Evolutionary conservation across 2,888 invertebrate genomes (phyloP), one percentile per base, ranked within the genome.

Genomic region (Drosophila antonietae): DNA sequence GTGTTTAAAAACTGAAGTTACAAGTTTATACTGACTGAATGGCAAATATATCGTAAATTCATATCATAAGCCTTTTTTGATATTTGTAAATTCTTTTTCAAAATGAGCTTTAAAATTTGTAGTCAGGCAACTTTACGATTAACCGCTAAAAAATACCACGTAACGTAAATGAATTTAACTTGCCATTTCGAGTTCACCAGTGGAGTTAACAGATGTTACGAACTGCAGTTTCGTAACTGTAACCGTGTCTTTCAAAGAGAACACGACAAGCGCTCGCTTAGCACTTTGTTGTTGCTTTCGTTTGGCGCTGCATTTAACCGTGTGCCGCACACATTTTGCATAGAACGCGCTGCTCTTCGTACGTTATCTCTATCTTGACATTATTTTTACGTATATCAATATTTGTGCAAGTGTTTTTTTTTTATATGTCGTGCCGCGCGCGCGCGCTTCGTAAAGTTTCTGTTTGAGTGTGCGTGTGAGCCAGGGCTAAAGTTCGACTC

Each of bases 321-420:
- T 65, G 63, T 44, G 67, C 66, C 70, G 78, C 68, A 73, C 74
- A 52, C 71, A 70, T 65, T 76, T 76, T 59, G 77, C 77, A 79
- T 67, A 75, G 75, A 79, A 77, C 75, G 79, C 70, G 66, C 58
- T 56, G 47, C 52, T 51, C 51, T 53, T 47, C 51, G 56, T 49
- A 53, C 59, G 56, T 47, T 59, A 62, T 59, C 56, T 75, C 46
- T 72, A 57, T 20, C 20, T 73, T 66, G 56, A 63, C 65, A 58
- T 60, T 78, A 49, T 58, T 63, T 49, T 58, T 46, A 37, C 31
- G 35, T 66, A 69, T 63, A 73, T 63, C 51, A 81, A 77, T 87
- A 84, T 89, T 89, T 85, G 82, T 70, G 70, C 84, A 84, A 89
- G 88, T 85, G 89, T 67, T 74, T 60, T 71, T 47, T 47, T 44